Evolutionary conservation across 2,113 vertebrate genomes (phyloP).

Genomic region (Falco punctatus): DNA sequence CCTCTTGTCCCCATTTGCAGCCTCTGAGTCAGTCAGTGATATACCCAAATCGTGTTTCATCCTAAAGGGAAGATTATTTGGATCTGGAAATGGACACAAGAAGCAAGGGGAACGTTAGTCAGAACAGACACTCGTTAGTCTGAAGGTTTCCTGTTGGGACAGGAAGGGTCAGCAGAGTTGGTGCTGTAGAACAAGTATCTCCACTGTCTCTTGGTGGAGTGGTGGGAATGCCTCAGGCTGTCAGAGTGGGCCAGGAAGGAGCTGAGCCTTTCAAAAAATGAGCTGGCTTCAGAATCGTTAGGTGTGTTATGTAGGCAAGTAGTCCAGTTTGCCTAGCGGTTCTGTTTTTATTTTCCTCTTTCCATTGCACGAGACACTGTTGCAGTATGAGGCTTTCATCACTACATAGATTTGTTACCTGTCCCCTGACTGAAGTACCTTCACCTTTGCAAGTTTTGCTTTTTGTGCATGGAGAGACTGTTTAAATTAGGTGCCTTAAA

Average conservation of each 20-base stretch:
- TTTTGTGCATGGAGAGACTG: background rate
- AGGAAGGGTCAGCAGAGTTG: background rate
- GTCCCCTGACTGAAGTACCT: background rate
- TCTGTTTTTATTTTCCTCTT: background rate
- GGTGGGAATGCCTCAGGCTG: background rate
- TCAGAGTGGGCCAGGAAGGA: background rate
- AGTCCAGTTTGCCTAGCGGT: background rate
- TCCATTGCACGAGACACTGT: background rate
- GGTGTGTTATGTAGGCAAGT: background rate
- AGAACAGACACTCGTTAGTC: background rate
- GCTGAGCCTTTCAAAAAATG: background rate
- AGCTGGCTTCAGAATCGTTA: background rate
- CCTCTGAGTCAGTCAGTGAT: background rate
- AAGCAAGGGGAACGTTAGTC: background rate
- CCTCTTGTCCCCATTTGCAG: background rate
- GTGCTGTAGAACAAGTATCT: constrained; percentile 1
- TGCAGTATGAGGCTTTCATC: background rate
- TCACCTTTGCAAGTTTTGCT: background rate
- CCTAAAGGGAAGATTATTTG: background rate
- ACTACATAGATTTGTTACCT: background rate
- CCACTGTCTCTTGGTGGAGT: constrained; percentile 3
- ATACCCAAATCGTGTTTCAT: background rate
- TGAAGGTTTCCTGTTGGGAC: background rate
- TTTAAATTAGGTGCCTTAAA: background rate
- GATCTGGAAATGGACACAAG: background rate